Conservation (phyloP, 2,797 vertebrate genomes). For the Protonibea diacanthus region DNA sequence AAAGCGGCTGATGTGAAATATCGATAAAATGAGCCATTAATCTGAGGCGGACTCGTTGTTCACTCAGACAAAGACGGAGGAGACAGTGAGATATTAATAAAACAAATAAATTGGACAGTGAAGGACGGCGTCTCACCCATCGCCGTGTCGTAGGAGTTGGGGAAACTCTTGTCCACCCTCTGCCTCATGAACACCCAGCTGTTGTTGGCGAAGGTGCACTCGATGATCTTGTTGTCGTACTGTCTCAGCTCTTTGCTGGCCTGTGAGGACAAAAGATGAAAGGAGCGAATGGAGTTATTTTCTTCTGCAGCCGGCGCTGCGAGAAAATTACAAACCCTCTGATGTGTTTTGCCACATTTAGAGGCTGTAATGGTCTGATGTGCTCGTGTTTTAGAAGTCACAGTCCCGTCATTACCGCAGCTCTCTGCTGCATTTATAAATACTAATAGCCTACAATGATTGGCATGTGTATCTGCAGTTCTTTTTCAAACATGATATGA, state of each 20-base stretch:
- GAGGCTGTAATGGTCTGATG: background rate
- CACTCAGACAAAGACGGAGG: conserved; percentile 25
- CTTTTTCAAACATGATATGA: background rate
- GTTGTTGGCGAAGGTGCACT: conserved; percentile 97
- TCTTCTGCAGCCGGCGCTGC: conserved; percentile 1
- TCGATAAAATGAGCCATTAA: conserved; percentile 55
- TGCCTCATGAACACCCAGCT: conserved; percentile 99
- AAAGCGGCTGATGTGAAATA: conserved; percentile 38
- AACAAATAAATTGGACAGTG: conserved; percentile 1
- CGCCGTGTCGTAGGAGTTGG: conserved; percentile 97
- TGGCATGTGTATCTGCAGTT: background rate
- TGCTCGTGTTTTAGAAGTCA: background rate
- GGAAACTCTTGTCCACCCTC: conserved; percentile 98
- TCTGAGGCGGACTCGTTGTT: conserved; percentile 24
- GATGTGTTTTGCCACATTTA: background rate
- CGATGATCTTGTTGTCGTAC: conserved; percentile 99
- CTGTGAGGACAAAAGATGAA: conserved; percentile 80
- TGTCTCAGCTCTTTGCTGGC: conserved; percentile 95
- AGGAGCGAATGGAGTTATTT: conserved; percentile 7
- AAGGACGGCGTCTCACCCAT: conserved; percentile 90
- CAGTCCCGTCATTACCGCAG: background rate
- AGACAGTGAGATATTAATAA: conserved; percentile 34
- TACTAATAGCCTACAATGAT: background rate
- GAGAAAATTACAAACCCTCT: conserved; percentile 7
- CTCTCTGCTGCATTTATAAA: conserved; percentile 15